Evolutionary conservation across 2,797 vertebrate genomes (phyloP).

Genomic region (Anolis apletophallus): DNA sequence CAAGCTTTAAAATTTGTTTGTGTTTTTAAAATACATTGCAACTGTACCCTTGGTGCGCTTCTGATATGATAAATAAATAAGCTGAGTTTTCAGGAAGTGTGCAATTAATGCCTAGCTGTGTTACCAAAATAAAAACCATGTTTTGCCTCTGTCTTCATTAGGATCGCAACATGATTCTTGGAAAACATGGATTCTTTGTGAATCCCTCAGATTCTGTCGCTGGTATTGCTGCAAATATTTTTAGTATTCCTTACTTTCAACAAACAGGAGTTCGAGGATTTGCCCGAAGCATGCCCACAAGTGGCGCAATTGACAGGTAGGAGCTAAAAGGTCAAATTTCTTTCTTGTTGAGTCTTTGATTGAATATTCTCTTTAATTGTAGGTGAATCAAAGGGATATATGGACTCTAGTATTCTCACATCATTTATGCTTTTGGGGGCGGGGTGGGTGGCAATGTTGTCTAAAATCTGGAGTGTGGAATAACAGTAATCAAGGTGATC

Average conservation of each 20-base stretch:
- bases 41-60: no score
- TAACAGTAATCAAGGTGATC: not conserved
- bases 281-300: slow-evolving; percentile 98
- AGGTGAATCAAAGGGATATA: not conserved
- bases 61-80: no score
- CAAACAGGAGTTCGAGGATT: slow-evolving; percentile 93
- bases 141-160: slow-evolving; percentile 65
- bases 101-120: not conserved
- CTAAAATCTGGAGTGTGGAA: not conserved
- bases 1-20: no score
- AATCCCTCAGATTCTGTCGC: slow-evolving; percentile 98
- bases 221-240: slow-evolving; percentile 95
- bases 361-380: not conserved
- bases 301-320: slow-evolving; percentile 95
- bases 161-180: slow-evolving; percentile 98
- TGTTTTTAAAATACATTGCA: no score
- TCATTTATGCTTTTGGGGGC: not conserved
- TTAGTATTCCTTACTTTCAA: slow-evolving; percentile 95
- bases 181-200: slow-evolving; percentile 96
- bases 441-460: not conserved
- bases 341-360: not conserved
- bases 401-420: not conserved
- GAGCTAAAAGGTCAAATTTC: slow-evolving; percentile 13
- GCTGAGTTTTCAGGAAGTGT: not conserved
- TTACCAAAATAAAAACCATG: not conserved